These are phyloP conservation scores for Drosophila nigricruria DNA, from an alignment of 2,888 invertebrate species.

Conservation along the genomic window DNA sequence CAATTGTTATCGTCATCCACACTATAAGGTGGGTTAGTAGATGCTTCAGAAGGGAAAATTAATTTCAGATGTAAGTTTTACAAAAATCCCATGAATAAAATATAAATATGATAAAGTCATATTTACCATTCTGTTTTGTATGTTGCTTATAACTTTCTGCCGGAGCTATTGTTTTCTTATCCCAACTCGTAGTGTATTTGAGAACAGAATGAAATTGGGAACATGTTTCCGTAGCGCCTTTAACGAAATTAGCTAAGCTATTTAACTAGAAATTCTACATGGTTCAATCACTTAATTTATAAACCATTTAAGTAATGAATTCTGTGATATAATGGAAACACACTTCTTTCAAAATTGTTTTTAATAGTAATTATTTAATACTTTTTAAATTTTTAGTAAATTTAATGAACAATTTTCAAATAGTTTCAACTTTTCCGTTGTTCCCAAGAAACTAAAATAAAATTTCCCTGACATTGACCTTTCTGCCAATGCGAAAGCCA, in stretches of 20 bases:
- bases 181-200: too few relatives aligned
- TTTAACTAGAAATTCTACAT: conserved; percentile 1
- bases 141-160: background rate
- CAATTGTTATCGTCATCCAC: background rate
- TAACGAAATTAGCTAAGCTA: background rate
- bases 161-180: background rate
- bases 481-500: conserved; percentile 15
- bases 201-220: background rate
- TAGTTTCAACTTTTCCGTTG: background rate
- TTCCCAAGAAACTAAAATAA: conserved; percentile 1
- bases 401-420: too few relatives aligned
- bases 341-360: background rate
- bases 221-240: background rate
- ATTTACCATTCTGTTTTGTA: conserved; percentile 14
- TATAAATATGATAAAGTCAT: too few relatives aligned
- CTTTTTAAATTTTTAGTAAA: background rate
- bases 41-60: background rate
- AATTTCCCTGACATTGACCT: conserved; percentile 51
- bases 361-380: background rate
- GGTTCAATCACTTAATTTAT: background rate
- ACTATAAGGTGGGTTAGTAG: conserved; percentile 2
- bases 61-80: too few relatives aligned
- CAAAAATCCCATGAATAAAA: too few relatives aligned
- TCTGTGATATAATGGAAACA: background rate
- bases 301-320: background rate